phyloP scores from a whole-genome alignment of 1,140 invertebrate genomes.

The Calephelis virginiensis region DNA sequence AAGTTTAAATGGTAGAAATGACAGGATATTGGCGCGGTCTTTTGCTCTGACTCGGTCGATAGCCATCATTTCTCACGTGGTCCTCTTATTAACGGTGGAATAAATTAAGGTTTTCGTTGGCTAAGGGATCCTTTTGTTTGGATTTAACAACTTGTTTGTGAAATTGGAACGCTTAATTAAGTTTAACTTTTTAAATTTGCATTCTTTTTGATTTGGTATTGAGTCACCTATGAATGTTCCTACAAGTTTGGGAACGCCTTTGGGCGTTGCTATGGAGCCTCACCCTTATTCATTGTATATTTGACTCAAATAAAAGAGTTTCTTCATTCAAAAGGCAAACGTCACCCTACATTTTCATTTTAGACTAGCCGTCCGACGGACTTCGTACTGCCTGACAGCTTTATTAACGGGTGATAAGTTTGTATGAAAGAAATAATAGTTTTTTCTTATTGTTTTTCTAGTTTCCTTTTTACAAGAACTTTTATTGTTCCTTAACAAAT shows the following conservation, averaged over 20 bases:
- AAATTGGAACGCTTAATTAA: conserved; percentile 13
- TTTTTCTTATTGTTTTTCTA: too few relatives aligned
- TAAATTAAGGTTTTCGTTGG: conserved; percentile 43
- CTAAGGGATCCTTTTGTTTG: conserved; percentile 5
- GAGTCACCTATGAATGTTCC: background rate
- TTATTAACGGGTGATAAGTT: too few relatives aligned
- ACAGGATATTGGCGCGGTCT: conserved; percentile 61
- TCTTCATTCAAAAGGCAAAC: too few relatives aligned
- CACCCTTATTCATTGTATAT: background rate
- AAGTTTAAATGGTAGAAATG: conserved; percentile 66
- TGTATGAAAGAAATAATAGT: too few relatives aligned
- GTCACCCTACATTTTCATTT: too few relatives aligned
- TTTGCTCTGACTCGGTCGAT: conserved; percentile 47
- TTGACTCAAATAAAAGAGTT: too few relatives aligned
- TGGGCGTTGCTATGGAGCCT: background rate
- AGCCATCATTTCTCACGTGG: conserved; percentile 45
- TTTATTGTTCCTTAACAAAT: too few relatives aligned
- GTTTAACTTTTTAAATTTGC: background rate
- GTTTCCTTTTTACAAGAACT: too few relatives aligned
- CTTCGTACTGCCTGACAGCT: too few relatives aligned
- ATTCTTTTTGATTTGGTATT: background rate
- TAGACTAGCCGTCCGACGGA: too few relatives aligned
- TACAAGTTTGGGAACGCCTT: conserved; percentile 1
- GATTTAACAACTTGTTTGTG: conserved; percentile 15
- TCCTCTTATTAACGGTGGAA: conserved; percentile 48